Conservation (phyloP, 2,888 invertebrate species). For the Liodrosophila aerea region DNA sequence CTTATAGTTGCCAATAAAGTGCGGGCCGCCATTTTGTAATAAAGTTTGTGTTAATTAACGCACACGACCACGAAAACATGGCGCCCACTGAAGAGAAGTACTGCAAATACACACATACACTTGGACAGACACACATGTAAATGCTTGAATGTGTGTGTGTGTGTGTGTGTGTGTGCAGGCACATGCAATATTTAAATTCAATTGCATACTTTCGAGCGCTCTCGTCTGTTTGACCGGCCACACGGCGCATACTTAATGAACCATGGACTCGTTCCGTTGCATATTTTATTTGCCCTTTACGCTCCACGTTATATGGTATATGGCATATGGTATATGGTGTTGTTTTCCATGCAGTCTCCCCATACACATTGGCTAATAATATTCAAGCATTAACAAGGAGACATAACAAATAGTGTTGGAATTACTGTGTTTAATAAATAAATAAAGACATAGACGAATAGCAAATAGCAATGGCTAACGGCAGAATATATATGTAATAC, state of each 20-base stretch:
- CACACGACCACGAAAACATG: conserved; percentile 39
- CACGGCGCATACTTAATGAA: conserved; percentile 74
- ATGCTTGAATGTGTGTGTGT: not conserved
- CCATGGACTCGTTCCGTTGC: conserved; percentile 54
- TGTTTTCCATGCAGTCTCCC: conserved; percentile 1
- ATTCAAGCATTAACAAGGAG: not conserved
- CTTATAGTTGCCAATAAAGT: conserved; percentile 45
- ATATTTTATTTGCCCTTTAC: conserved; percentile 58
- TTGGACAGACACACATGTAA: not conserved
- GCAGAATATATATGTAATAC: not conserved
- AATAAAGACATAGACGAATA: conserved; percentile 6
- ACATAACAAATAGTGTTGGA: conserved; percentile 32
- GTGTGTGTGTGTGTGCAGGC: conserved; percentile 13
- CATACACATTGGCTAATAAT: conserved; percentile 55
- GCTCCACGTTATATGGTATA: conserved; percentile 1
- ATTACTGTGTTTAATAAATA: conserved; percentile 40
- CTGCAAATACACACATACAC: conserved; percentile 3
- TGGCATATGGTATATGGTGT: not conserved
- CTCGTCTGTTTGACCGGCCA: conserved; percentile 50
- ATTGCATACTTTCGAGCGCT: conserved; percentile 70
- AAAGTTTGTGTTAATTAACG: conserved; percentile 72
- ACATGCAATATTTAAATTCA: conserved; percentile 76
- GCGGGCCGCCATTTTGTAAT: conserved; percentile 58
- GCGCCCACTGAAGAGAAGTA: conserved; percentile 30
- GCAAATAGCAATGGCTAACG: no score